These are phyloP conservation scores for Zelostemma sp. DNA, from an alignment of 1,140 invertebrate species.

Conservation along the genomic window DNA sequence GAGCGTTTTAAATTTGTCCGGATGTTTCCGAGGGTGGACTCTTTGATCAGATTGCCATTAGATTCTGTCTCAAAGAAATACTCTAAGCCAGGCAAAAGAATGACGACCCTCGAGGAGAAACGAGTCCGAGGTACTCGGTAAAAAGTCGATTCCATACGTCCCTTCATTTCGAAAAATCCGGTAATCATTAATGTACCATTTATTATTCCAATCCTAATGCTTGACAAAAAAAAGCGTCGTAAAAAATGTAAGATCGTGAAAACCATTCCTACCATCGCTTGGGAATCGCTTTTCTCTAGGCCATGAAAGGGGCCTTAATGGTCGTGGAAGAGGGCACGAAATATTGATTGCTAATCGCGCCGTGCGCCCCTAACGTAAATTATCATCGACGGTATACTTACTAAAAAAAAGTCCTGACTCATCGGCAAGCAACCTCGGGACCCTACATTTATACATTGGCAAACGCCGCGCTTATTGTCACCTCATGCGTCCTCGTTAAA, in stretches of 20 bases:
- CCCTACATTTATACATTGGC: too few species aligned
- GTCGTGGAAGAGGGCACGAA: constrained; percentile 26
- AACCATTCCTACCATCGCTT: constrained; percentile 15
- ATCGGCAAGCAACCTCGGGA: constrained; percentile 26
- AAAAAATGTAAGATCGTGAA: not conserved
- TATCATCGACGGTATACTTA: constrained; percentile 61
- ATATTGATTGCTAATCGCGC: constrained; percentile 64
- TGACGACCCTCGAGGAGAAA: not conserved
- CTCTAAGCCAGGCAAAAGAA: not conserved
- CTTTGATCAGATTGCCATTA: constrained; percentile 64
- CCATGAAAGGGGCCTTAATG: constrained; percentile 24
- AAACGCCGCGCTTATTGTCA: not conserved
- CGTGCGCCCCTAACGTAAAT: constrained; percentile 61
- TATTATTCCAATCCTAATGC: too few species aligned
- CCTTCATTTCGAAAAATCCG: not conserved
- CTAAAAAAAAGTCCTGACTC: constrained; percentile 57
- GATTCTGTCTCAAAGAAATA: constrained; percentile 30
- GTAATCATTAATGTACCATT: not conserved
- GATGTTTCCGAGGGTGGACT: constrained; percentile 55
- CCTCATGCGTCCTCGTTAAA: constrained; percentile 1
- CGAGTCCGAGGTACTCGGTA: not conserved
- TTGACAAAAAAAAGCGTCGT: not conserved
- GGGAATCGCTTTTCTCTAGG: constrained; percentile 7
- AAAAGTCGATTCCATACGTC: not conserved
- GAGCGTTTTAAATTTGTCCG: constrained; percentile 64